These are phyloP conservation scores for Belgica antarctica DNA, from an alignment of 2,888 invertebrate genomes.

Conservation along the genomic window DNA sequence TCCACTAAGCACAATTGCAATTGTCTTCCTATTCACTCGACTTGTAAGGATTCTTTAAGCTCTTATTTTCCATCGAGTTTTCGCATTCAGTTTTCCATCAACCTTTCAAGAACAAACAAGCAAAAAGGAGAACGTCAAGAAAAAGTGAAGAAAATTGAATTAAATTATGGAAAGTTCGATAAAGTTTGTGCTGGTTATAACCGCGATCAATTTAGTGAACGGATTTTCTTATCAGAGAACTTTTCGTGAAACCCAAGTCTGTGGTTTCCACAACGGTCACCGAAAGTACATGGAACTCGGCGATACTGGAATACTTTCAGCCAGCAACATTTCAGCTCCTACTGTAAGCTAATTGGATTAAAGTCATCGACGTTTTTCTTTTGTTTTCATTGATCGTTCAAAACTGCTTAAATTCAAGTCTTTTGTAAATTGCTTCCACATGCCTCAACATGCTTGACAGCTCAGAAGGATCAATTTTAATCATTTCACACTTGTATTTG, in stretches of 20 bases:
- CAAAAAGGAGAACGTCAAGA: too few species aligned
- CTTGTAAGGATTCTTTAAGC: too few species aligned
- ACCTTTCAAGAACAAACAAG: too few species aligned
- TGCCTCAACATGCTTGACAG: not conserved
- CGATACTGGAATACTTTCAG: conserved; percentile 54
- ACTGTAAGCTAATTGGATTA: conserved; percentile 40
- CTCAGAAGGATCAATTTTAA: not conserved
- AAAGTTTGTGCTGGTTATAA: too few species aligned
- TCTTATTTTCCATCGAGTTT: too few species aligned
- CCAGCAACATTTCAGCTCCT: conserved; percentile 51
- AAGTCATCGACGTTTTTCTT: conserved; percentile 2
- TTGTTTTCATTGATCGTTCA: not conserved
- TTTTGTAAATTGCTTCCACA: not conserved
- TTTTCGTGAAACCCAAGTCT: conserved; percentile 44
- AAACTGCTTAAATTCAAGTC: not conserved
- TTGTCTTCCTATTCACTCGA: too few species aligned
- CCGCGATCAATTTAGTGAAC: too few species aligned
- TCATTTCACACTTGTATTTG: not conserved
- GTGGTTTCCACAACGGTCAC: conserved; percentile 50
- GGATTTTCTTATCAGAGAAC: conserved; percentile 11
- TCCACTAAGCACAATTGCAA: too few species aligned
- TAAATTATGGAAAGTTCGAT: too few species aligned
- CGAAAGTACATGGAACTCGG: conserved; percentile 55
- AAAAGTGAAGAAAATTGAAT: too few species aligned
- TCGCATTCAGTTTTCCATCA: too few species aligned